Percentiles rank a stretch among this genome's conserved stretches.
Evolutionary conservation across 2,113 vertebrate species (phyloP).

Genomic region (Struthidea cinerea): DNA sequence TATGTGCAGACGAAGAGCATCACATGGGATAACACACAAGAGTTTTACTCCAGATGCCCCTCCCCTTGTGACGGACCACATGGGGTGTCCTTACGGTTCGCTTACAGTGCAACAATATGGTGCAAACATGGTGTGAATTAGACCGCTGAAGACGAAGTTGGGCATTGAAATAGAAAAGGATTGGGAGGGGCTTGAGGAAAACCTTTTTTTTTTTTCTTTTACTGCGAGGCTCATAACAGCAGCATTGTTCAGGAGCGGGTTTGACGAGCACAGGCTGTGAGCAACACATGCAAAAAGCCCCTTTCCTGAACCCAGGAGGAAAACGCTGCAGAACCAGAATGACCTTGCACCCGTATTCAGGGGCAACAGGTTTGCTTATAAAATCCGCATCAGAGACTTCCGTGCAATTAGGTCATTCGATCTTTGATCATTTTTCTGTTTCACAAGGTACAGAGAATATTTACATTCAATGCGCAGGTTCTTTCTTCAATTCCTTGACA

Average conservation of each 20-base stretch:
- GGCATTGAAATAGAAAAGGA: not conserved
- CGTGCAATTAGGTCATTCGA: conserved; percentile 41
- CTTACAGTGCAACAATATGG: not conserved
- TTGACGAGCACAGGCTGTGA: not conserved
- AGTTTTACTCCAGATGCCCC: not conserved
- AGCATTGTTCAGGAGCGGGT: not conserved
- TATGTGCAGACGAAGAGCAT: accelerated
- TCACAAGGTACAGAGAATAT: conserved; percentile 25
- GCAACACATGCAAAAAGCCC: not conserved
- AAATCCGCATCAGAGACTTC: not conserved
- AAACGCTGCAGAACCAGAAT: not conserved
- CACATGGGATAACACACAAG: not conserved
- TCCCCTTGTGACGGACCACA: not conserved
- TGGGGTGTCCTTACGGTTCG: not conserved
- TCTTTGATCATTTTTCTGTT: conserved; percentile 37
- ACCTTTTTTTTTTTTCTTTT: not conserved
- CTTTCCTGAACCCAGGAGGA: not conserved
- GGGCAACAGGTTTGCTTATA: not conserved
- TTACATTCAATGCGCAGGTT: not conserved
- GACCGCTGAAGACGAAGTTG: not conserved
- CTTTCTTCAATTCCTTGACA: conserved; percentile 32
- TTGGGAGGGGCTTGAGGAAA: not conserved
- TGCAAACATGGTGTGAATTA: not conserved
- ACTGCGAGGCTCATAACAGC: not conserved
- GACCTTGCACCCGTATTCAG: not conserved